These are phyloP conservation scores for Hyles euphorbiae DNA, from an alignment of 1,140 invertebrate genomes.

Conservation along the genomic window DNA sequence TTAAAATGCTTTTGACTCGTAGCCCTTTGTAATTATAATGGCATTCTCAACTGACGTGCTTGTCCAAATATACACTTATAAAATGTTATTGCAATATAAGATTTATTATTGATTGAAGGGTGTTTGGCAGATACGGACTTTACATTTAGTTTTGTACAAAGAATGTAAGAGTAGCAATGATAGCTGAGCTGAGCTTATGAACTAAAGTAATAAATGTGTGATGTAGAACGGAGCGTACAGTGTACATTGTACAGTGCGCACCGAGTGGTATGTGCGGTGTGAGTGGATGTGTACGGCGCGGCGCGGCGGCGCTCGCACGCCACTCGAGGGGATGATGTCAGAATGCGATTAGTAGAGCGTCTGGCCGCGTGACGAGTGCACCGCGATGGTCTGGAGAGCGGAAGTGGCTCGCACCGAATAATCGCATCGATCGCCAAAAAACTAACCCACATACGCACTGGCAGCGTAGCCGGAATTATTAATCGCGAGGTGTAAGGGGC, in stretches of 20 bases:
- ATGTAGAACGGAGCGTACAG: too few species aligned
- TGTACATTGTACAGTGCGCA: too few species aligned
- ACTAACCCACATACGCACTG: constrained; percentile 73
- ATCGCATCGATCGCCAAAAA: constrained; percentile 73
- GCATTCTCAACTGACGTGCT: not conserved
- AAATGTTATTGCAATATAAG: too few species aligned
- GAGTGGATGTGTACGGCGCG: not conserved
- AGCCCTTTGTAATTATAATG: constrained; percentile 19
- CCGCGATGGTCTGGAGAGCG: constrained; percentile 32
- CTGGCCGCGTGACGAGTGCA: constrained; percentile 36
- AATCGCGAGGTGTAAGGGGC: constrained; percentile 60
- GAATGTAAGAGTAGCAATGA: too few species aligned
- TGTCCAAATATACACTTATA: too few species aligned
- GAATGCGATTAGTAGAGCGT: constrained; percentile 56
- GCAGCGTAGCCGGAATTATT: constrained; percentile 73
- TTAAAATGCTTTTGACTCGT: constrained; percentile 17
- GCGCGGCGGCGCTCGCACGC: constrained; percentile 12
- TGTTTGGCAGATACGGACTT: too few species aligned
- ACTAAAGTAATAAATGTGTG: too few species aligned
- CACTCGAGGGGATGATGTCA: constrained; percentile 30
- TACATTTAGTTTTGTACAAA: too few species aligned
- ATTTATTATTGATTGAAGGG: too few species aligned
- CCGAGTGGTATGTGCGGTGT: too few species aligned
- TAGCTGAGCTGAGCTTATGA: too few species aligned
- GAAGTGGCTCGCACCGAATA: constrained; percentile 62